Evolutionary conservation across 2,113 vertebrate species (phyloP), one percentile per base, ranked within the genome.

Genomic region (Acrocephalus arundinaceus): DNA sequence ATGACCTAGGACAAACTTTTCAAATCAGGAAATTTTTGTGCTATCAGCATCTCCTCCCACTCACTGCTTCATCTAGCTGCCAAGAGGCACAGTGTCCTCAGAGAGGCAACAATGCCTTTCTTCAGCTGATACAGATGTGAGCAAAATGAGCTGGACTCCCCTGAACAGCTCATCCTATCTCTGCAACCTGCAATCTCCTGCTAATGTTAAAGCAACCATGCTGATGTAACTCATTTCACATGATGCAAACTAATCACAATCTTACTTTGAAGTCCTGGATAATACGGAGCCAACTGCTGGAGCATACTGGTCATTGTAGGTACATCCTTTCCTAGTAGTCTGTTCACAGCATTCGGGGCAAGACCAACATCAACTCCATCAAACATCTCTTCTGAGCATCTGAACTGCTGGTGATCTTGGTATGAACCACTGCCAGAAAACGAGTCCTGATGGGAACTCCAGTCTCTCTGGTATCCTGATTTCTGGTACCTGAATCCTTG

Each of bases 231-330:
- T 85, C 23, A 58, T 81, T 82, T 79, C 59, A 91, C 18, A 21
- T 11, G 23, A 27, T 21, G 21, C 27, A 59, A 92, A 72, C 43
- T 39, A 61, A 87, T 41, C 43, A 71, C 62, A 66, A 46, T 70
- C 94, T 97, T 93, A 95, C 93, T 97, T 37, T 96, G 83, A 91
- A 96, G 88, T 20, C 87, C 93, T 85, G 95, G 93, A 54, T 95
- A 88, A 79, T 73, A 85, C 0, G 94, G 92, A 83, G 85, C 25
- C 79, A 94, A 33, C 52, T 94, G 84, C 35, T 86, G 52, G 22
- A 95, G 89, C 58, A 61, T 75, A 61, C 49, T 81, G 52, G 87
- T 87, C 92, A 87, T 58, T 30, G 87, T 61, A 59, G 92, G 72
- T 31, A 72, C 48, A 51, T 95, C 96, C 27, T 92, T 81, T 82